Evolutionary conservation across 2,113 vertebrate species (phyloP).

Genomic region (Echinops telfairi): DNA sequence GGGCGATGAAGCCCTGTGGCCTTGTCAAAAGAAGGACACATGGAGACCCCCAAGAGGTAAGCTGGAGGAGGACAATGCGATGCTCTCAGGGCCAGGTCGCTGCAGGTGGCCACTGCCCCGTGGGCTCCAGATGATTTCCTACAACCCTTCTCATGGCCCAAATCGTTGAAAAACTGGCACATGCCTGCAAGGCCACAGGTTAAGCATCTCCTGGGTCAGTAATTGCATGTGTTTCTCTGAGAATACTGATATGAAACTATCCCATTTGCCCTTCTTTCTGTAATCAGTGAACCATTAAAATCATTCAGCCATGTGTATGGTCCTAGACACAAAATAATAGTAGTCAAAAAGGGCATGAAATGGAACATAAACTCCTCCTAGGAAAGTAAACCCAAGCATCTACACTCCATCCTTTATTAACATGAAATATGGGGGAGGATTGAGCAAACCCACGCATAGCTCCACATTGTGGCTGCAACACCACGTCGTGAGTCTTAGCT

Average conservation of each 20-base stretch:
- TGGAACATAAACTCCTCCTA: slow-evolving; percentile 55
- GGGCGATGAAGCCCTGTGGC: slow-evolving; percentile 58
- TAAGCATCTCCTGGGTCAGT: neutral
- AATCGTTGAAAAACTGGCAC: neutral
- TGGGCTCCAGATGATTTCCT: neutral
- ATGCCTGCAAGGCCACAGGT: neutral
- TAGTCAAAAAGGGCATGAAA: slow-evolving; percentile 35
- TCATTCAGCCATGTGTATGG: slow-evolving; percentile 4
- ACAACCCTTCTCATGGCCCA: neutral
- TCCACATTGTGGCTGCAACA: slow-evolving; percentile 19
- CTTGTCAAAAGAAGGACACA: slow-evolving; percentile 70
- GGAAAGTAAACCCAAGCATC: slow-evolving; percentile 37
- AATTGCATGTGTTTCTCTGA: slow-evolving; percentile 12
- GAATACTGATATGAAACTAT: neutral
- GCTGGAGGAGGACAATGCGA: slow-evolving; percentile 2
- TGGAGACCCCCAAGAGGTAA: slow-evolving; percentile 83
- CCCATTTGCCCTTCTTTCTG: slow-evolving; percentile 8
- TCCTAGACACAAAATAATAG: slow-evolving; percentile 53
- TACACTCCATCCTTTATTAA: slow-evolving; percentile 40
- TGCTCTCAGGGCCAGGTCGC: neutral
- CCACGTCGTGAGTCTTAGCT: neutral
- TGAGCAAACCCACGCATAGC: neutral
- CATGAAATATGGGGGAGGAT: slow-evolving; percentile 10
- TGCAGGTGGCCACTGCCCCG: neutral
- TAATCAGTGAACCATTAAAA: slow-evolving; percentile 44